Conservation (phyloP, 2,888 invertebrate genomes). For the Zhengitettix transpicula region DNA sequence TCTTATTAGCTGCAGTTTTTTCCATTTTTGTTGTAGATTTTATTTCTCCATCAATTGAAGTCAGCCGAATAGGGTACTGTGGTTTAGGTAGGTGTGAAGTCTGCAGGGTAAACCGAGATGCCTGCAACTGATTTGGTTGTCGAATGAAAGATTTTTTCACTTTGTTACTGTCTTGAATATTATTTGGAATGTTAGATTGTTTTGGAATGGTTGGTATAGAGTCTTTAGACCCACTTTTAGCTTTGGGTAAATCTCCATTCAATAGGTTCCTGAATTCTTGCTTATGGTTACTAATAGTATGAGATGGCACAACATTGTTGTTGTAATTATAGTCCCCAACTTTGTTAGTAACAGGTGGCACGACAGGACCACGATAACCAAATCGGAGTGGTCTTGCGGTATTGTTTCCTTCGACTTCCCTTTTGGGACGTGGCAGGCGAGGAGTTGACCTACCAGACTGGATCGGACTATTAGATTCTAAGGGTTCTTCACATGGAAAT, state of each 20-base stretch:
- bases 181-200: too few species aligned
- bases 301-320: conserved; percentile 22
- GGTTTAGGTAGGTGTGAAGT: conserved; percentile 59
- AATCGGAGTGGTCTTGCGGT: conserved; percentile 51
- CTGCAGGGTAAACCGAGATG: conserved; percentile 44
- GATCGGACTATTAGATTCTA: conserved; percentile 18
- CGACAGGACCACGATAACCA: conserved; percentile 44
- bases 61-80: conserved; percentile 36
- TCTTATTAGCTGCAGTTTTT: conserved; percentile 18
- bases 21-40: conserved; percentile 35
- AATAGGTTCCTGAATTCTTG: conserved; percentile 2
- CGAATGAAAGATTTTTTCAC: too few species aligned
- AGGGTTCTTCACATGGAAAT: too few species aligned
- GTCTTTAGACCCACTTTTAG: too few species aligned
- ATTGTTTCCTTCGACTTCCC: conserved; percentile 38
- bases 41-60: conserved; percentile 4
- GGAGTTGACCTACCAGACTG: conserved; percentile 48
- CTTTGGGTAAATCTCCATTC: background rate
- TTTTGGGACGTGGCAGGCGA: conserved; percentile 44
- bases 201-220: too few species aligned
- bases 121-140: conserved; percentile 17
- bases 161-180: too few species aligned
- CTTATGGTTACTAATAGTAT: too few species aligned
- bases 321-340: conserved; percentile 45
- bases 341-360: conserved; percentile 47